A percentile compares a stretch with the other conserved stretches of the same genome.
Conservation (phyloP, 2,113 vertebrate species). For the Neotragus moschatus region DNA sequence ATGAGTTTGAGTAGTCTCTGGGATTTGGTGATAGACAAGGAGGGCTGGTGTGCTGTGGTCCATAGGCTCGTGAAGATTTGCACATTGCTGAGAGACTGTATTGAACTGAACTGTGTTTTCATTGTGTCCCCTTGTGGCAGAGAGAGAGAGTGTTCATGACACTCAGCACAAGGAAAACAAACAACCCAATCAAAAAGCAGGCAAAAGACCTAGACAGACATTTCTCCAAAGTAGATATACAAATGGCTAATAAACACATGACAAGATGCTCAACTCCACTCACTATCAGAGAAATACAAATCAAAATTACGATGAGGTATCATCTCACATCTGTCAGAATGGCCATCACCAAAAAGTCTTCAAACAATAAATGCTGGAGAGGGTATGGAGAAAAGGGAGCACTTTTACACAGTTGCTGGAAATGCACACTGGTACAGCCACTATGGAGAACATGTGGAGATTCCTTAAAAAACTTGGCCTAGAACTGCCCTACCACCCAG, state of each 20-base stretch:
- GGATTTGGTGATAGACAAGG: not conserved
- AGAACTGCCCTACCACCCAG: not conserved
- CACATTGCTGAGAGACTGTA: not conserved
- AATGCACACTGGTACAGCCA: not conserved
- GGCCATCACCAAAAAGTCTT: not conserved
- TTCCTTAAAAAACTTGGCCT: not conserved
- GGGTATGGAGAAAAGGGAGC: not conserved
- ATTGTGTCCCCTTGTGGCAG: not conserved
- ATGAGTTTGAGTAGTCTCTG: not conserved
- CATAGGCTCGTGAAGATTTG: not conserved
- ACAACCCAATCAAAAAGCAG: not conserved
- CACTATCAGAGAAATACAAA: not conserved
- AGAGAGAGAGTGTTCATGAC: not conserved
- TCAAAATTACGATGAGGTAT: not conserved
- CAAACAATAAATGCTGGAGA: not conserved
- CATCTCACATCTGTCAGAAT: not conserved
- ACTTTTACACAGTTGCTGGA: not conserved
- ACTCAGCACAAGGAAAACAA: not conserved
- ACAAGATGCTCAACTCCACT: not conserved
- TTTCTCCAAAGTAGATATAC: not conserved
- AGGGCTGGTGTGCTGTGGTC: not conserved
- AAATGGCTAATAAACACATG: not conserved
- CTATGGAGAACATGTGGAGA: not conserved
- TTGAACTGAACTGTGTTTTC: not conserved
- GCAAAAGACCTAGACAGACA: not conserved